These are phyloP conservation scores for Anthrax anthrax DNA, from an alignment of 2,888 invertebrate species.

Conservation along the genomic window DNA sequence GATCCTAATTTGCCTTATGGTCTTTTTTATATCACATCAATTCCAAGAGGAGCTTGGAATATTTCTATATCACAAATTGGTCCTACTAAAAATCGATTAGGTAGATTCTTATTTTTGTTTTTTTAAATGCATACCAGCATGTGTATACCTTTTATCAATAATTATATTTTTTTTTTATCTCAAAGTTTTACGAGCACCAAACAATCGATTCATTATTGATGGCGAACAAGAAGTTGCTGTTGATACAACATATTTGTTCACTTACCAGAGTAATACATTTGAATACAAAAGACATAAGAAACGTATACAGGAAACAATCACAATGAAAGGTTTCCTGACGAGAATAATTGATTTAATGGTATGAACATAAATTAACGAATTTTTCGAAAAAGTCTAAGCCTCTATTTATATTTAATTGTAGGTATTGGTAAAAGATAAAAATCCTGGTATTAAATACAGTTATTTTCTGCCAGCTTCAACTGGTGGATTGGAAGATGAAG, in stretches of 20 bases:
- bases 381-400: not conserved
- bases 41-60: slow-evolving; percentile 74
- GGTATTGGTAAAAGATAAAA: slow-evolving; percentile 66
- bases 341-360: slow-evolving; percentile 23
- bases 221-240: slow-evolving; percentile 63
- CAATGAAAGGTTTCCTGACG: slow-evolving; percentile 22
- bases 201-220: slow-evolving; percentile 67
- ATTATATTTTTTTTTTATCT: not conserved
- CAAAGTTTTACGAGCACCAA: slow-evolving; percentile 62
- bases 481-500: slow-evolving; percentile 26
- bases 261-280: slow-evolving; percentile 64
- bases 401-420: too few relatives aligned
- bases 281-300: slow-evolving; percentile 48
- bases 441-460: slow-evolving; percentile 75
- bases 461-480: slow-evolving; percentile 57
- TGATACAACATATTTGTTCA: slow-evolving; percentile 44
- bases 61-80: slow-evolving; percentile 68
- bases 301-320: slow-evolving; percentile 14
- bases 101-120: slow-evolving; percentile 33
- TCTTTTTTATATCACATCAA: slow-evolving; percentile 66
- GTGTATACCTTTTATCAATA: not conserved
- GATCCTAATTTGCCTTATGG: slow-evolving; percentile 61
- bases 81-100: slow-evolving; percentile 65
- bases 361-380: slow-evolving; percentile 2
- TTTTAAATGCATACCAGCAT: too few relatives aligned